A percentile compares a stretch with the other conserved stretches of the same genome.
Evolutionary conservation across 2,888 invertebrate species (phyloP).

Genomic region (Artemia sinica): DNA sequence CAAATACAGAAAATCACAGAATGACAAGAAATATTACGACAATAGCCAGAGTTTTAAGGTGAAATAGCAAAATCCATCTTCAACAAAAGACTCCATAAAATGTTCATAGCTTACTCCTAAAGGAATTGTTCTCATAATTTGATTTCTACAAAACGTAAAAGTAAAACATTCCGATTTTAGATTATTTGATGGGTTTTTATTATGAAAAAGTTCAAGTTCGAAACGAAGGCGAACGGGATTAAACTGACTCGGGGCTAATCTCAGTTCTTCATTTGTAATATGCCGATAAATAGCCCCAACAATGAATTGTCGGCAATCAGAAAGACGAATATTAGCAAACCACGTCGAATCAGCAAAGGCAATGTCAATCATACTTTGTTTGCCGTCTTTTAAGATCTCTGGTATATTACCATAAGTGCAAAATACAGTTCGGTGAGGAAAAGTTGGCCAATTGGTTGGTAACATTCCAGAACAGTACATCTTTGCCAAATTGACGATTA

Average conservation of each 20-base stretch:
- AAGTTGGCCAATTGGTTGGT: not conserved
- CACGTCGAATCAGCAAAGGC: not conserved
- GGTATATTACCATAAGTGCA: not conserved
- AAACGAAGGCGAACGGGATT: not conserved
- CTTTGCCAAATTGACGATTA: not conserved
- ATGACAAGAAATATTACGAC: too few species aligned
- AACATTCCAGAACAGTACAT: constrained; percentile 3
- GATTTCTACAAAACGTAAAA: constrained; percentile 9
- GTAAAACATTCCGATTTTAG: constrained; percentile 1
- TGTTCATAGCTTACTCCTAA: not conserved
- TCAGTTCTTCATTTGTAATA: constrained; percentile 7
- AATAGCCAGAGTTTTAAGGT: constrained; percentile 2
- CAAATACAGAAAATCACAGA: too few species aligned
- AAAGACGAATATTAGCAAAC: not conserved
- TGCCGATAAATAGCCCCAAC: constrained; percentile 6
- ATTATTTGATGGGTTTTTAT: not conserved
- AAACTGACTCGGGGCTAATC: not conserved
- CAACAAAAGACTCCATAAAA: not conserved
- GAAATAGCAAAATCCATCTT: not conserved
- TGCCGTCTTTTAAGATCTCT: not conserved
- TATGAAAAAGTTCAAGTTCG: not conserved
- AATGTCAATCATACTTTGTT: not conserved
- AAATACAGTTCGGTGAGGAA: not conserved
- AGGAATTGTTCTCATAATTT: constrained; percentile 1
- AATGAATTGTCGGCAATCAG: constrained; percentile 7